Conservation (phyloP, 2,797 vertebrate genomes). For the Fratercula arctica region DNA sequence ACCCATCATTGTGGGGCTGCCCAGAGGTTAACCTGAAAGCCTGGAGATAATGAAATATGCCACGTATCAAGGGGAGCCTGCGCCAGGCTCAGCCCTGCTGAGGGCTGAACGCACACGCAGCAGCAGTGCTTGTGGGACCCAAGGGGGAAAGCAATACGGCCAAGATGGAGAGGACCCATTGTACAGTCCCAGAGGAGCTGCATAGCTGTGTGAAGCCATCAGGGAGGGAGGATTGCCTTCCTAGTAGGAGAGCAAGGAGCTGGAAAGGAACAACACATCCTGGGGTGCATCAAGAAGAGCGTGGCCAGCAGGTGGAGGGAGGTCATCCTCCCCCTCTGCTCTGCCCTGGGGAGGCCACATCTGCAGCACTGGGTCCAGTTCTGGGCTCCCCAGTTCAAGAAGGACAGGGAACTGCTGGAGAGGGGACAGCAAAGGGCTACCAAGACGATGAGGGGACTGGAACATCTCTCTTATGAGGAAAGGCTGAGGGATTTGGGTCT, state of each 20-base stretch:
- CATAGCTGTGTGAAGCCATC: not conserved
- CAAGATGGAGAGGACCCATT: not conserved
- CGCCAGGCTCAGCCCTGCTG: not conserved
- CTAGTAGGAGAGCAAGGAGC: not conserved
- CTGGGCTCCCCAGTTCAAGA: too few relatives aligned
- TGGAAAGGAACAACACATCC: not conserved
- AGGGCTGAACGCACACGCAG: not conserved
- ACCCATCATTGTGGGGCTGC: not conserved
- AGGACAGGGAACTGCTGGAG: too few relatives aligned
- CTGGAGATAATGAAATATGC: not conserved
- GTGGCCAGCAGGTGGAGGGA: too few relatives aligned
- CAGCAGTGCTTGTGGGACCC: not conserved
- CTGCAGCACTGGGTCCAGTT: too few relatives aligned
- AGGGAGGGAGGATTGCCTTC: not conserved
- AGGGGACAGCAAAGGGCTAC: too few relatives aligned
- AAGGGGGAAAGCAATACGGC: not conserved
- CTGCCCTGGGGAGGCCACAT: too few relatives aligned
- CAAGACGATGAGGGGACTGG: too few relatives aligned
- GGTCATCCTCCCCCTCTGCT: too few relatives aligned
- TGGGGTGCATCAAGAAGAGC: too few relatives aligned
- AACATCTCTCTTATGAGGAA: too few relatives aligned
- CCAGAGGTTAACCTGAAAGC: not conserved
- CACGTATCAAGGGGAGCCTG: not conserved
- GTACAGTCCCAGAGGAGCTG: fast-evolving
- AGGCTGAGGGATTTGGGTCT: too few relatives aligned